Evolutionary conservation across 1,140 invertebrate genomes (phyloP).

Genomic region (Eupristina koningsbergeri): DNA sequence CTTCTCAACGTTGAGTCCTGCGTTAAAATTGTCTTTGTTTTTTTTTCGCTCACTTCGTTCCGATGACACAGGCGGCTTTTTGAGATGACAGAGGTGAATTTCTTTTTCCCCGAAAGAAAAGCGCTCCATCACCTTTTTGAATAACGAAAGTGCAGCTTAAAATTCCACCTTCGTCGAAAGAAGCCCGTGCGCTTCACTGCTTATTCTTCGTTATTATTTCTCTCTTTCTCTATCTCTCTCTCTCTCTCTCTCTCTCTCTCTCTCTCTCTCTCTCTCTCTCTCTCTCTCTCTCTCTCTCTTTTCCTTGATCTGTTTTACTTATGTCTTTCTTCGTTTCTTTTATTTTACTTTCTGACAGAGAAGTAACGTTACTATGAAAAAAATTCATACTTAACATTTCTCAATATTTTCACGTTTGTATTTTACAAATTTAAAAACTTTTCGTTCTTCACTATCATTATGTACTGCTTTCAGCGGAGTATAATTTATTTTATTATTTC

Average conservation of each 20-base stretch:
- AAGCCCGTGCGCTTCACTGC: conserved; percentile 53
- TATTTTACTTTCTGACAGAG: conserved; percentile 20
- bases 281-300: conserved; percentile 32
- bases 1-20: conserved; percentile 6
- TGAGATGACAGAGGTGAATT: conserved; percentile 44
- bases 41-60: conserved; percentile 30
- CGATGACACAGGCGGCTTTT: conserved; percentile 44
- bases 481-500: conserved; percentile 7
- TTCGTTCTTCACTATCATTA: neutral
- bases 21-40: conserved; percentile 33
- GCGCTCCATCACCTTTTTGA: conserved; percentile 50
- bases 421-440: conserved; percentile 6
- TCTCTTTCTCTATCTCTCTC: too few species aligned
- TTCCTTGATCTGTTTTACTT: conserved; percentile 21
- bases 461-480: neutral
- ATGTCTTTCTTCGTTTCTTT: conserved; percentile 4
- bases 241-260: conserved; percentile 27
- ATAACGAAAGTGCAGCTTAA: conserved; percentile 59
- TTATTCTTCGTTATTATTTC: conserved; percentile 46
- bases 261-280: conserved; percentile 11
- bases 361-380: conserved; percentile 4
- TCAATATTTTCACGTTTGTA: conserved; percentile 23
- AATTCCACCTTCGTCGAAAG: conserved; percentile 59
- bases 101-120: conserved; percentile 47
- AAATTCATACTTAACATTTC: conserved; percentile 11